Conservation (phyloP, 1,140 invertebrate genomes). For the Oedothorax gibbosus region DNA sequence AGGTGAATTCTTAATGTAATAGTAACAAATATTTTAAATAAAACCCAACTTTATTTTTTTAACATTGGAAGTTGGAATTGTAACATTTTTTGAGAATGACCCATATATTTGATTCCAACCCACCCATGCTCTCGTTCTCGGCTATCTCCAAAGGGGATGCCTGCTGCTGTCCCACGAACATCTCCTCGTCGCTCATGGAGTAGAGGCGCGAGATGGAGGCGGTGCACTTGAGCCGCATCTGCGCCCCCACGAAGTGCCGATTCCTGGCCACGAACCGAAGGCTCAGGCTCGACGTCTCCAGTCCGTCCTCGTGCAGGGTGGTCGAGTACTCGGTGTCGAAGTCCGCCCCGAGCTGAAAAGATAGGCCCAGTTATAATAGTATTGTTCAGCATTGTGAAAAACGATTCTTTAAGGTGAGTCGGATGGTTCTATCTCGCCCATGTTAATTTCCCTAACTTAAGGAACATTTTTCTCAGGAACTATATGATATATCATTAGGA, state of each 20-base stretch:
- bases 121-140: constrained; percentile 46
- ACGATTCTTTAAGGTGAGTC: too few relatives aligned
- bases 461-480: too few relatives aligned
- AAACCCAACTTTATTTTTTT: too few relatives aligned
- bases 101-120: background rate
- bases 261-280: constrained; percentile 79
- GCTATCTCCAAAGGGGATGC: constrained; percentile 29
- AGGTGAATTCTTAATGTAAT: too few relatives aligned
- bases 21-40: too few relatives aligned
- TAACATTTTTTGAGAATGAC: too few relatives aligned
- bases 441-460: too few relatives aligned
- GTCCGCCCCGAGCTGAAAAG: constrained; percentile 20
- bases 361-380: too few relatives aligned
- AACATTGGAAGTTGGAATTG: too few relatives aligned
- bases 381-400: too few relatives aligned
- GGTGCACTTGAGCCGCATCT: constrained; percentile 87
- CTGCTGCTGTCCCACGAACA: constrained; percentile 79
- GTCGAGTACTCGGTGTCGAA: constrained; percentile 53
- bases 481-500: too few relatives aligned
- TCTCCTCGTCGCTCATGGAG: constrained; percentile 84
- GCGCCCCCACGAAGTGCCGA: constrained; percentile 81
- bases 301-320: constrained; percentile 49
- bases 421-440: too few relatives aligned
- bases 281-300: constrained; percentile 71
- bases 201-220: constrained; percentile 86